Evolutionary conservation across 2,113 vertebrate genomes (phyloP).

Genomic region (Pluvianellus socialis): DNA sequence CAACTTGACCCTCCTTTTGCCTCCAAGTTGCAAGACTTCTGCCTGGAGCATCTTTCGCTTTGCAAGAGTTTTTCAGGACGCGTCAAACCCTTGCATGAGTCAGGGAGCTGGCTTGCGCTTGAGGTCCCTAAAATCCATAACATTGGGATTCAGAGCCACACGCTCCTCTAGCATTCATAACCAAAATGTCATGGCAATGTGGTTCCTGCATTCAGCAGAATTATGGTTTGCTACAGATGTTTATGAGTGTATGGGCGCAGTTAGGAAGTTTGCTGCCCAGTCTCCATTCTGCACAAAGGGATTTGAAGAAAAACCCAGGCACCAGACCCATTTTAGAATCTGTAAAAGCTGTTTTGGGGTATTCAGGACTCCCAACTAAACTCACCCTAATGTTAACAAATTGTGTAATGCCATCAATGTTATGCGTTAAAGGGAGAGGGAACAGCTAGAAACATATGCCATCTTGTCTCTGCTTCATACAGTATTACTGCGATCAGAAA

Average conservation of each 20-base stretch:
- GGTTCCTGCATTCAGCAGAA: conserved; percentile 15
- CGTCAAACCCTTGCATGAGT: neutral
- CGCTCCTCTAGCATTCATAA: neutral
- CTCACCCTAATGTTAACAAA: conserved; percentile 31
- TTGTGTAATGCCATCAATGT: neutral
- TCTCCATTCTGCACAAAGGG: conserved; percentile 12
- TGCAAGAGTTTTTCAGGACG: neutral
- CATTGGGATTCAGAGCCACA: conserved; percentile 34
- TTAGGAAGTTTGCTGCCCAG: conserved; percentile 48
- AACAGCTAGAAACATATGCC: conserved; percentile 44
- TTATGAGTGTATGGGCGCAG: conserved; percentile 31
- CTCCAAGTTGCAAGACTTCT: neutral
- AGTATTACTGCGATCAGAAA: neutral
- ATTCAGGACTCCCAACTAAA: conserved; percentile 35
- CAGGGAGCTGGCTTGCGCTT: neutral
- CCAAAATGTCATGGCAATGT: conserved; percentile 41
- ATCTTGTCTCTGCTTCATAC: conserved; percentile 14
- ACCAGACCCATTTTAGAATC: conserved; percentile 8
- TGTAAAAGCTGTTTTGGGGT: conserved; percentile 39
- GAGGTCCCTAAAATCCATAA: neutral
- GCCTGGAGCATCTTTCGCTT: rapidly evolving
- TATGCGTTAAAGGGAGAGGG: neutral
- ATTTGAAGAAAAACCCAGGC: conserved; percentile 52
- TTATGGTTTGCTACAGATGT: conserved; percentile 45
- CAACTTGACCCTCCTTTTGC: neutral